A percentile compares a stretch with the other conserved stretches of the same genome.
Evolutionary conservation across 2,113 vertebrate species (phyloP).

Genomic region (Oryzias javanicus): DNA sequence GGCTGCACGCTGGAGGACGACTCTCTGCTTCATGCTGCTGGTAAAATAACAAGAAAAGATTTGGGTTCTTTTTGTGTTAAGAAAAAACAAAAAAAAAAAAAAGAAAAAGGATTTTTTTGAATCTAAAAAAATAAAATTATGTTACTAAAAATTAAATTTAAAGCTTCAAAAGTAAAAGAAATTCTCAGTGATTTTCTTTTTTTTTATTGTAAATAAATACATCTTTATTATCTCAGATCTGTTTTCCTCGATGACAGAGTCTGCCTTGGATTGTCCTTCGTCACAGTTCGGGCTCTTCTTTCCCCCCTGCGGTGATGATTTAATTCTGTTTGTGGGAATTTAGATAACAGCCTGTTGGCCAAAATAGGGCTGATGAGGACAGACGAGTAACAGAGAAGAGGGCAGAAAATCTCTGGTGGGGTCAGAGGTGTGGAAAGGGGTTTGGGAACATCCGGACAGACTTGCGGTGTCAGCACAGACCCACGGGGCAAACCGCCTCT

Average conservation of each 20-base stretch:
- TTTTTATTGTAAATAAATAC: constrained; percentile 14
- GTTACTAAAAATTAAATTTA: too few species aligned
- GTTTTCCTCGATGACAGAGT: constrained; percentile 22
- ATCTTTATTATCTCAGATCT: neutral
- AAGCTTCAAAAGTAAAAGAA: too few species aligned
- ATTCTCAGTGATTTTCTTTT: too few species aligned
- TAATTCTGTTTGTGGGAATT: constrained; percentile 63
- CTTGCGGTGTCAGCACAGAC: constrained; percentile 50
- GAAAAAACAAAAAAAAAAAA: too few species aligned
- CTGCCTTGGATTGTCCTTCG: constrained; percentile 44
- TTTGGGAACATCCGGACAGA: constrained; percentile 64
- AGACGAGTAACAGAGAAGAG: constrained; percentile 34
- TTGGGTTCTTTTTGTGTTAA: too few species aligned
- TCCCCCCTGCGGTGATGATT: constrained; percentile 45
- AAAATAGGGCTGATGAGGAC: constrained; percentile 12
- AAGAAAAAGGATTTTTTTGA: too few species aligned
- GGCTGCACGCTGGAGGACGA: constrained; percentile 6
- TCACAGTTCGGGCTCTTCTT: constrained; percentile 30
- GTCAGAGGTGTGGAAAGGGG: constrained; percentile 59
- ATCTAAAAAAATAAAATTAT: too few species aligned
- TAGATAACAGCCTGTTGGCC: constrained; percentile 32
- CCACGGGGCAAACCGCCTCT: constrained; percentile 47
- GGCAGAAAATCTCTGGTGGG: constrained; percentile 22
- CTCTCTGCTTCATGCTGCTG: constrained; percentile 24
- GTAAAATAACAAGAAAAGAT: neutral